A percentile compares a stretch with the other conserved stretches of the same genome.
Conservation (phyloP, 2,888 invertebrate species). For the Pristionchus entomophagus region DNA sequence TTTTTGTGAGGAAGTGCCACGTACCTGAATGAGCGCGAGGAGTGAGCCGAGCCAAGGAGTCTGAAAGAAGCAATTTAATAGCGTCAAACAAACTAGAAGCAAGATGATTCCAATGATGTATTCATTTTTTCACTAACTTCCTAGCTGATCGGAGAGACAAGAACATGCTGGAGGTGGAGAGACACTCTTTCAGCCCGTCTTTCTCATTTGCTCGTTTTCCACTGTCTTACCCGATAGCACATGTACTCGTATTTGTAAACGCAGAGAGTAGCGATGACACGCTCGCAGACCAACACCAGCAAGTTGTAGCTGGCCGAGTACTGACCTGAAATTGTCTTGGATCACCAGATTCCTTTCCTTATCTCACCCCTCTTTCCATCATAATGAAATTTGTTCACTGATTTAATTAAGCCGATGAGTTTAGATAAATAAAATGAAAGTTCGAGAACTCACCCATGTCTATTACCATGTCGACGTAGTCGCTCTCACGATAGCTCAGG, state of each 20-base stretch:
- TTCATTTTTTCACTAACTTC: no score
- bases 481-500: background rate
- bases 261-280: background rate
- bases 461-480: background rate
- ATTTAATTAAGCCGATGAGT: no score
- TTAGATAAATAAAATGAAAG: background rate
- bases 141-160: no score
- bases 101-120: background rate
- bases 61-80: background rate
- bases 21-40: background rate
- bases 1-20: background rate
- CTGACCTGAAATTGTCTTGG: background rate
- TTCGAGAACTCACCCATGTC: background rate
- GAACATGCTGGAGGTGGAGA: no score
- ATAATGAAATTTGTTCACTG: no score
- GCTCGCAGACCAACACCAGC: background rate
- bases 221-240: background rate
- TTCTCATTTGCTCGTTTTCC: no score
- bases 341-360: no score
- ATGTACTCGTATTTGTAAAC: background rate
- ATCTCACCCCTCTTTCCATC: no score
- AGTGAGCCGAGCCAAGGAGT: background rate
- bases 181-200: no score
- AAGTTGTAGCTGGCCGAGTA: slow-evolving; percentile 26
- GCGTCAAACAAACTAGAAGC: background rate